Evolutionary conservation across 2,888 invertebrate species (phyloP).

Genomic region (Cylloceria caligata): DNA sequence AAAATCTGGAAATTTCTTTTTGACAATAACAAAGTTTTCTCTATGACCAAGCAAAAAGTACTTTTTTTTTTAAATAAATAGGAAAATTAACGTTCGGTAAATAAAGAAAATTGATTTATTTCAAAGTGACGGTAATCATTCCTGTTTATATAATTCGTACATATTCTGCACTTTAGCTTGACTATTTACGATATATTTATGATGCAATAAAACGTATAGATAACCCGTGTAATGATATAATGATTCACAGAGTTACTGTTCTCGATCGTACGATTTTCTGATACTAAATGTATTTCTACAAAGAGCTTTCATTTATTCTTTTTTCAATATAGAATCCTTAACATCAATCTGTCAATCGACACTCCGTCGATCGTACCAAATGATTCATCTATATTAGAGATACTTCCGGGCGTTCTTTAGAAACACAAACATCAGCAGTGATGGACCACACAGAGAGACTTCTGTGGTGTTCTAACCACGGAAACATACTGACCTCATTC

Average conservation of each 20-base stretch:
- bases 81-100: background rate
- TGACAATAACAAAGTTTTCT: too few relatives aligned
- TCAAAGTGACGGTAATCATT: background rate
- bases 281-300: background rate
- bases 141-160: background rate
- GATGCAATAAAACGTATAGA: constrained; percentile 1
- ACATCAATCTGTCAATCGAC: constrained; percentile 12
- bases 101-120: background rate
- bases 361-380: constrained; percentile 16
- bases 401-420: constrained; percentile 2
- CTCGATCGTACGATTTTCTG: background rate
- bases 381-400: constrained; percentile 42
- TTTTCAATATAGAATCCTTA: constrained; percentile 12
- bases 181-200: constrained; percentile 4
- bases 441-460: constrained; percentile 57
- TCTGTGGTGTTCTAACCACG: constrained; percentile 48
- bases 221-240: constrained; percentile 32
- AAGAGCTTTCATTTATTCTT: constrained; percentile 14
- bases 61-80: background rate
- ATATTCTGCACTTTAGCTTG: background rate
- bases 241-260: constrained; percentile 14
- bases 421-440: background rate
- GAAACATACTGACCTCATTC: constrained; percentile 62
- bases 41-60: too few relatives aligned
- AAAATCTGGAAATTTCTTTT: too few relatives aligned